Base-by-base conservation (phyloP, 2,888 invertebrate species). In the Netelia inedita region DNA sequence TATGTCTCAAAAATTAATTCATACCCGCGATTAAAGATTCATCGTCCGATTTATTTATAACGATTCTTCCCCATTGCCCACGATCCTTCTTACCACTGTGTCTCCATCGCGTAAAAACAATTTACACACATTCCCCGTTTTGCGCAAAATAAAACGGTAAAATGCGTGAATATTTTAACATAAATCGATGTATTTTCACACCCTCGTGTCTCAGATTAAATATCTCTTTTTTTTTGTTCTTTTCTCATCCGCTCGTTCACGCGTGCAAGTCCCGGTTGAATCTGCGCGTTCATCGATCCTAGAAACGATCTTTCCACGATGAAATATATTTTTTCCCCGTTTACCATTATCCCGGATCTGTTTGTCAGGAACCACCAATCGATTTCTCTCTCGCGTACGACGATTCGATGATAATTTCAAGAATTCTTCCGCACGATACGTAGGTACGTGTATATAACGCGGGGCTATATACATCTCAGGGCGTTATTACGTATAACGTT, bases 311-410 rank as follows among this genome's bases (percentile, higher is more conserved):
- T 16, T 55, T 19, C 55, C 1, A 8, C 16, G 55, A 16, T 16
- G 10, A 35, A 71, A 19, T 35, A 59, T 28, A 28, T 10, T n/a
- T 28, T 63, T 28, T n/a, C 11, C 9, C 11, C 19, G 57, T 19
- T 57, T 19, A 23, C 65, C 65, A 43, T 59, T n/a, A 16, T 41
- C 68, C 68, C 73, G 35, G 21, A 63, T 35, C 57, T 85, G 71
- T 85, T 85, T 82, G 79, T 79, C 85, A 85, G 82, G 79, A 85
- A 79, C 82, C 75, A 85, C 75, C 75, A 74, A 68, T 75, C 75
- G 71, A 82, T 79, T 79, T 73, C 66, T 61, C 66, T 57, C 74
- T 69, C 23, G 21, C 41, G 11, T 23, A 35, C 50, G 35, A 35
- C 66, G 57, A 23, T 72, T 61, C 28, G 61, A 75, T 65, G 55